Conservation (phyloP, 2,888 invertebrate genomes). For the Conomelus anceps region DNA sequence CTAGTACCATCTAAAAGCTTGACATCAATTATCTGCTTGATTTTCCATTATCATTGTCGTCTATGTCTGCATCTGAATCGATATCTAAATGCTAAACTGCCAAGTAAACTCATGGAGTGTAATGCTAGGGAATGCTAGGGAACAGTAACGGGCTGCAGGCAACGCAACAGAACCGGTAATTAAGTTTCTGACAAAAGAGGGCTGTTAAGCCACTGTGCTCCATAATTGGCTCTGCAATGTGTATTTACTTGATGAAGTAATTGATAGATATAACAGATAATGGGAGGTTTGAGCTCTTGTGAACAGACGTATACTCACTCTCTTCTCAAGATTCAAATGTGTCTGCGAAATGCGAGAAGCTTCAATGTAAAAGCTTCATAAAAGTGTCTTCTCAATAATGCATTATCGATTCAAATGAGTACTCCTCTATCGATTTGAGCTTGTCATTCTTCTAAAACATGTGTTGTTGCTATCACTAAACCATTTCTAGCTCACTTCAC, state of each 20-base stretch:
- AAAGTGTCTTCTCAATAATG: too few species aligned
- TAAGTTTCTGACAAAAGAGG: neutral
- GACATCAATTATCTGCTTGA: neutral
- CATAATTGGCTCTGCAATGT: neutral
- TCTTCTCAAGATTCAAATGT: neutral
- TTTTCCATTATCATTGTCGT: neutral
- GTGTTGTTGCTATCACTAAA: too few species aligned
- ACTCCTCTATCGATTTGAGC: too few species aligned
- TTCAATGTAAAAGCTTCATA: too few species aligned
- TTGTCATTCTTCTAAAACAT: too few species aligned
- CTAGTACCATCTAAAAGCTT: neutral
- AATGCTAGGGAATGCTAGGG: too few species aligned
- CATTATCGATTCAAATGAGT: too few species aligned
- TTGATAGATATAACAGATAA: neutral
- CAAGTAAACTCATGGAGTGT: neutral
- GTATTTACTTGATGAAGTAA: neutral
- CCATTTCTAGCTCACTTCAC: too few species aligned
- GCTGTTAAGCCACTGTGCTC: neutral
- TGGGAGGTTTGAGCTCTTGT: neutral
- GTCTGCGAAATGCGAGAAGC: too few species aligned
- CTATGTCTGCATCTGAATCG: neutral
- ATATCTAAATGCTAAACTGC: neutral
- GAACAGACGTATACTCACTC: neutral
- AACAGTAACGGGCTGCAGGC: neutral
- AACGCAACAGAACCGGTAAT: neutral